A percentile compares a stretch with the other conserved stretches of the same genome.
Evolutionary conservation across 2,113 vertebrate genomes (phyloP).

Genomic region (Gymnorhina tibicen): DNA sequence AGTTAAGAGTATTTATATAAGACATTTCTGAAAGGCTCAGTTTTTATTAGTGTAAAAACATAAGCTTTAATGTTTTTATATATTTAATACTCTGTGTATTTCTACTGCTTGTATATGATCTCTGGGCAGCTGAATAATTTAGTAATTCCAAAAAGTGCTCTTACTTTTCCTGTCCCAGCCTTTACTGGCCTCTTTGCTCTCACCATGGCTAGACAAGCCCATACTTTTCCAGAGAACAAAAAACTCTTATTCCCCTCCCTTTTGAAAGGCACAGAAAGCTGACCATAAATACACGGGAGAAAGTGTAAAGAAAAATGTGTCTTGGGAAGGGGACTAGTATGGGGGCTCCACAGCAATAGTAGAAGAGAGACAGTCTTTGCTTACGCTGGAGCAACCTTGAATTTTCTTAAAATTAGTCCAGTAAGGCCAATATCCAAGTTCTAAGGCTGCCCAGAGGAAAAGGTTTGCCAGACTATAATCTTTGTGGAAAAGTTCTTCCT

Average conservation of each 20-base stretch:
- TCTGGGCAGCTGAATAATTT: not conserved
- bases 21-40: not conserved
- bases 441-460: conserved; percentile 31
- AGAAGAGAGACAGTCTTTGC: not conserved
- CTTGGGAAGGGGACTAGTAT: not conserved
- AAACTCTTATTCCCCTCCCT: not conserved
- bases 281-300: not conserved
- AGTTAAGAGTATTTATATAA: not conserved
- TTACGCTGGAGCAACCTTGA: not conserved
- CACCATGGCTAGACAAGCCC: not conserved
- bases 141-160: not conserved
- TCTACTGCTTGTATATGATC: not conserved
- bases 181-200: not conserved
- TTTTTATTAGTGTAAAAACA: not conserved
- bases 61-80: not conserved
- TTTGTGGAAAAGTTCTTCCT: conserved; percentile 61
- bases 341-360: not conserved
- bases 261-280: not conserved
- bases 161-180: not conserved
- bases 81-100: not conserved
- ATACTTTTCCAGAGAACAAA: not conserved
- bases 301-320: not conserved
- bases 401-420: conserved; percentile 41
- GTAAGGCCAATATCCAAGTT: conserved; percentile 21
- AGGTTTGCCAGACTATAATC: conserved; percentile 38